phyloP scores from a whole-genome alignment of 2,797 vertebrate species.

The Poliocrania exsul region DNA sequence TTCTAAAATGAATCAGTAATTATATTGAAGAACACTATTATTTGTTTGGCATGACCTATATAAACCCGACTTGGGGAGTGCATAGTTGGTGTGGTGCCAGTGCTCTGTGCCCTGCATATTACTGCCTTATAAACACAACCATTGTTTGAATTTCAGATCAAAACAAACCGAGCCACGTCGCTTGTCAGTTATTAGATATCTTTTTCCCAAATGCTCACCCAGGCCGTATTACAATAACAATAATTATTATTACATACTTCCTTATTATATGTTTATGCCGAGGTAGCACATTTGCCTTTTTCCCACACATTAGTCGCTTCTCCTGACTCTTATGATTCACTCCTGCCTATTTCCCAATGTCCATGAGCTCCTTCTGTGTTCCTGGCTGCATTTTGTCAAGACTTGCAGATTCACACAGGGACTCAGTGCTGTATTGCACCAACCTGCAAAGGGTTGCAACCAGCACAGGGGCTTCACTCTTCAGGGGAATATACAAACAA shows the following conservation, averaged over 20 bases:
- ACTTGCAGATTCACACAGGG: neutral
- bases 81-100: slow-evolving; percentile 65
- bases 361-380: neutral
- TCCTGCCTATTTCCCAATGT: slow-evolving; percentile 58
- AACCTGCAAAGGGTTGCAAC: neutral
- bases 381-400: slow-evolving; percentile 21
- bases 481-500: neutral
- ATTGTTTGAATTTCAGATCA: slow-evolving; percentile 74
- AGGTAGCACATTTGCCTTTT: slow-evolving; percentile 71
- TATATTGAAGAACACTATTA: slow-evolving; percentile 67
- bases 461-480: neutral
- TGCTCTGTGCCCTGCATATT: slow-evolving; percentile 61
- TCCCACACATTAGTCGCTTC: slow-evolving; percentile 67
- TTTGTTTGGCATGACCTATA: slow-evolving; percentile 72
- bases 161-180: slow-evolving; percentile 64
- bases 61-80: slow-evolving; percentile 56
- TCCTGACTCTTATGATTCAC: slow-evolving; percentile 68
- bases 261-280: slow-evolving; percentile 71
- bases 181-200: slow-evolving; percentile 64
- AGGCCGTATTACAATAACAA: slow-evolving; percentile 65
- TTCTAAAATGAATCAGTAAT: slow-evolving; percentile 62
- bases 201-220: slow-evolving; percentile 61
- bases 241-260: slow-evolving; percentile 75
- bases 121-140: slow-evolving; percentile 67
- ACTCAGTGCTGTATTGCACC: neutral